Conservation (phyloP, 2,797 vertebrate species). For the Atherinosoma microstoma region DNA sequence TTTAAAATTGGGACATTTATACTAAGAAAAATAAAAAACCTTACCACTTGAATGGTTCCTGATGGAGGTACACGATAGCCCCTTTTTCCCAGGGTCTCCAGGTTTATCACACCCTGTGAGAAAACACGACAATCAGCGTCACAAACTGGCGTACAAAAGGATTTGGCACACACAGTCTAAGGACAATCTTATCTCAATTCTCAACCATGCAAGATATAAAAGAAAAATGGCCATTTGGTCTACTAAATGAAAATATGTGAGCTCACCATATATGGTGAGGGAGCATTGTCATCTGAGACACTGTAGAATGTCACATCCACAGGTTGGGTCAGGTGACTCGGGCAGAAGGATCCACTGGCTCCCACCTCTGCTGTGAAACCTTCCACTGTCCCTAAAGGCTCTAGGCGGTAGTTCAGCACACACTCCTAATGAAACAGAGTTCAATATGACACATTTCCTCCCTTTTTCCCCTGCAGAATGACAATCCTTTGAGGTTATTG, state of each 20-base stretch:
- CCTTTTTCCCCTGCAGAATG: not conserved
- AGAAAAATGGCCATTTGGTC: conserved; percentile 4
- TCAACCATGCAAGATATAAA: conserved; percentile 1
- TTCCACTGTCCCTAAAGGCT: conserved; percentile 91
- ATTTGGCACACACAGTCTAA: not conserved
- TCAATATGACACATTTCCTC: not conserved
- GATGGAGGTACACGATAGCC: conserved; percentile 99
- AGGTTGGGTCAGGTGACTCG: conserved; percentile 96
- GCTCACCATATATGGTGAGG: conserved; percentile 97
- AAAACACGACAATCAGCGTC: conserved; percentile 38
- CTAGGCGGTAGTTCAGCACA: conserved; percentile 96
- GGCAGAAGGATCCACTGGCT: conserved; percentile 96
- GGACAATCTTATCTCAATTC: conserved; percentile 5
- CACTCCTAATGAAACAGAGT: conserved; percentile 86
- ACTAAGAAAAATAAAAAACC: conserved; percentile 41
- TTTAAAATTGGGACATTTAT: not conserved
- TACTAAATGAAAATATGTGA: not conserved
- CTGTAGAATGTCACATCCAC: conserved; percentile 99
- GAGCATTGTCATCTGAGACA: conserved; percentile 97
- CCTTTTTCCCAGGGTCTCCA: conserved; percentile 98
- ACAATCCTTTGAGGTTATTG: not conserved
- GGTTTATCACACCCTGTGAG: conserved; percentile 95
- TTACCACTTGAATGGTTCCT: conserved; percentile 99
- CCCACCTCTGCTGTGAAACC: conserved; percentile 98
- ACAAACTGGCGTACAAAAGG: conserved; percentile 22